Evolutionary conservation across 1,140 invertebrate species (phyloP), one percentile per base, ranked within the genome.

Genomic region (Trichonephila inaurata): DNA sequence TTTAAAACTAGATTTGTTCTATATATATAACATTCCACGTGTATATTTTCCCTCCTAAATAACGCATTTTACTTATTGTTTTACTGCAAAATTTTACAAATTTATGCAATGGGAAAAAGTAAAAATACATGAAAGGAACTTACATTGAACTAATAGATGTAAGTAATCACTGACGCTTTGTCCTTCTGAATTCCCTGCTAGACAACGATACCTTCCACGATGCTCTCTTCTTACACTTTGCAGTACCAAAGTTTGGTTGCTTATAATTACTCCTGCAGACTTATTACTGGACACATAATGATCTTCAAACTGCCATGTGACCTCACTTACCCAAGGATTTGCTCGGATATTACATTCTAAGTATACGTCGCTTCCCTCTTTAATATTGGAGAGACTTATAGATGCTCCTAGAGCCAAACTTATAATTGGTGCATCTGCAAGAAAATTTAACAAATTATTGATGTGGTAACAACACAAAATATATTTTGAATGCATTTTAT

Each of bases 291-390:
- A 40, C 4, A 94, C 86, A 21, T 86, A 94, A 44, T 94, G 94
- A 18, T 94, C 98, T 95, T 97, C 97, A 95, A 98, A 97, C 96
- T 97, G 98, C 98, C 98, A 98, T 89, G 97, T 97, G 87, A 98
- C 96, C 95, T 97, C 97, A 95, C 97, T 97, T 21, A 97, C 97
- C 95, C 97, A 97, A 0, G 98, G 98, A 96, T 98, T 98, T n/a
- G 98, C 97, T 95, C 97, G 97, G 94, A 98, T 98, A 95, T 97
- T 98, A 96, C 98, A 98, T 96, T 98, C 98, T 95, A 98, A 97
- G 95, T 98, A 98, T 82, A 98, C 98, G 96, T 98, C 98, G 77
- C 97, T 97, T 16, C 98, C 98, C 95, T 96, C 96, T 94, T 96
- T 95, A 85, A 96, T 98, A 96, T 98, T 98, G 94, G 98, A 97